Evolutionary conservation across 1,140 invertebrate genomes (phyloP).

Genomic region (Drosophila bifasciata): DNA sequence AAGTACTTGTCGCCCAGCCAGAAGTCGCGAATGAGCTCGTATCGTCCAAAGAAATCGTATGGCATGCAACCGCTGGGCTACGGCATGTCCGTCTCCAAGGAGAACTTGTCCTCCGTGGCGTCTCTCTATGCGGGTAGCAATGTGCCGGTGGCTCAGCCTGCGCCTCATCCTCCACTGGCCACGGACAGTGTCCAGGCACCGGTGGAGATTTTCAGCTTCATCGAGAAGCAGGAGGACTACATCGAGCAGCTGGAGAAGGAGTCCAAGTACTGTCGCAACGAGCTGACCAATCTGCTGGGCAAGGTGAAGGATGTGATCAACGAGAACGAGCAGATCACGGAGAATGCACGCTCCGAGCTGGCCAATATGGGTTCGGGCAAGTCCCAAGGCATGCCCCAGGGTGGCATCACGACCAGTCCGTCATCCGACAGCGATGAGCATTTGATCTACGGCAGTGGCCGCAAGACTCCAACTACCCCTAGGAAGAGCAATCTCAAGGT

Average conservation of each 20-base stretch:
- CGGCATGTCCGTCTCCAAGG: conserved; percentile 64
- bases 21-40: conserved; percentile 67
- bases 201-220: conserved; percentile 88
- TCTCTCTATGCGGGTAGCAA: conserved; percentile 37
- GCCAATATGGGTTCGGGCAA: conserved; percentile 39
- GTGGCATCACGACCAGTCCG: conserved; percentile 83
- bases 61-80: conserved; percentile 23
- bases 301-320: conserved; percentile 93
- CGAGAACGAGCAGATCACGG: conserved; percentile 91
- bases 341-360: conserved; percentile 86
- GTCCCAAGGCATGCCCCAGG: background rate
- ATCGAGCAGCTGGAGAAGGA: conserved; percentile 93
- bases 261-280: conserved; percentile 91
- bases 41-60: conserved; percentile 66
- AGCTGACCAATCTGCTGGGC: conserved; percentile 89
- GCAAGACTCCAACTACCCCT: conserved; percentile 51
- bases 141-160: conserved; percentile 62
- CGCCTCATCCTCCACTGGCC: conserved; percentile 26
- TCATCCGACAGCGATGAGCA: conserved; percentile 85
- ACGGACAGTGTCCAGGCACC: conserved; percentile 71
- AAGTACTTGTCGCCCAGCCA: conserved; percentile 82
- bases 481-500: conserved; percentile 50
- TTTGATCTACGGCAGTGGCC: conserved; percentile 78
- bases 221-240: conserved; percentile 93
- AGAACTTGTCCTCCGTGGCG: conserved; percentile 56